These are phyloP conservation scores for Neodontobutis hainanensis DNA, from an alignment of 2,113 vertebrate genomes.

Conservation along the genomic window DNA sequence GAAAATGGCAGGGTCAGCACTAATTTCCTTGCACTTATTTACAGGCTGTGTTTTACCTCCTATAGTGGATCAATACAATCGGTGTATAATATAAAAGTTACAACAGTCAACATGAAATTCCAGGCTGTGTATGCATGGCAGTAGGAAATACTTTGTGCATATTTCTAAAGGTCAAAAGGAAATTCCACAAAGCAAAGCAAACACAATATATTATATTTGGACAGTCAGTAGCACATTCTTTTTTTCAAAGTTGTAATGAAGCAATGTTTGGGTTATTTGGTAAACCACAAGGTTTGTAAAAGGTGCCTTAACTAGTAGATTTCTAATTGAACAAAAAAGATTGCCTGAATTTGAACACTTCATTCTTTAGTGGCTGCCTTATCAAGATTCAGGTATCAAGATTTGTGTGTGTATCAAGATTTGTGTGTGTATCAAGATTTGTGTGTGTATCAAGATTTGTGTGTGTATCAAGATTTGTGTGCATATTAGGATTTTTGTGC, in stretches of 20 bases:
- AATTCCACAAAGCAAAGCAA: slow-evolving; percentile 15
- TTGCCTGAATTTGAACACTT: no score
- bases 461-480: no score
- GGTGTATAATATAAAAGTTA: slow-evolving; percentile 52
- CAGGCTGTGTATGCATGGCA: slow-evolving; percentile 1
- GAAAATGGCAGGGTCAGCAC: slow-evolving; percentile 61
- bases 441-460: no score
- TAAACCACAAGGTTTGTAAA: no score
- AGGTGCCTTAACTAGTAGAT: no score
- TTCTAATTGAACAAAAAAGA: no score
- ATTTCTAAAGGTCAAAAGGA: slow-evolving; percentile 3
- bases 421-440: no score
- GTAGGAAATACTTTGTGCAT: background rate
- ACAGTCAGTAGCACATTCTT: slow-evolving; percentile 1
- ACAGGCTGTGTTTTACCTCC: slow-evolving; percentile 56
- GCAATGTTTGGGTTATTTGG: background rate
- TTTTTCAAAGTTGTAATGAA: slow-evolving; percentile 6
- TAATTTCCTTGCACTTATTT: slow-evolving; percentile 68
- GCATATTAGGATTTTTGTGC: no score
- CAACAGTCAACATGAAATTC: slow-evolving; percentile 38
- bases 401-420: no score
- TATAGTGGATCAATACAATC: slow-evolving; percentile 67
- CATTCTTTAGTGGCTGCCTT: no score
- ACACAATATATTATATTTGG: slow-evolving; percentile 21
- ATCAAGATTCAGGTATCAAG: no score